Conservation (phyloP, 2,888 invertebrate genomes). For the Calliscelio sp. region DNA sequence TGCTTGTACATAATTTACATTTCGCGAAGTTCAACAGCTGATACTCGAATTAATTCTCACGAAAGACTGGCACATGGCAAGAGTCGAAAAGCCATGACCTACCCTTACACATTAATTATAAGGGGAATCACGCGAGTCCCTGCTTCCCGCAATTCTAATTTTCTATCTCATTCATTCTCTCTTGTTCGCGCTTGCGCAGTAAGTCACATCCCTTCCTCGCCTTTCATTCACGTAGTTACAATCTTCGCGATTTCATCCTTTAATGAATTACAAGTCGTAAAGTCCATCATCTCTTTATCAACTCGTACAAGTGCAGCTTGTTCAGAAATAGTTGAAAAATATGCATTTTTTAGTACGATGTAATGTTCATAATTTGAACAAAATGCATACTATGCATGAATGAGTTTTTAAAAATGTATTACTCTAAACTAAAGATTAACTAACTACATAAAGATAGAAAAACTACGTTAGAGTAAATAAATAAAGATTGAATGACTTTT, state of each 20-base stretch:
- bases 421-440: no score
- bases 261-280: slow-evolving; percentile 60
- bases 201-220: slow-evolving; percentile 67
- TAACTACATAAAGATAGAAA: no score
- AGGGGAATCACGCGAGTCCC: slow-evolving; percentile 81
- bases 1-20: not conserved
- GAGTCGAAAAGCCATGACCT: slow-evolving; percentile 81
- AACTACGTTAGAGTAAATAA: no score
- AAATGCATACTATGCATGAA: no score
- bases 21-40: slow-evolving; percentile 79
- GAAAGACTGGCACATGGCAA: slow-evolving; percentile 61
- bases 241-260: slow-evolving; percentile 59
- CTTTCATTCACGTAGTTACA: slow-evolving; percentile 71
- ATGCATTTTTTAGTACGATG: no score
- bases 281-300: slow-evolving; percentile 40
- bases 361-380: no score
- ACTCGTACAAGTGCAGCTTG: slow-evolving; percentile 20
- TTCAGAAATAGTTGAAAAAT: not conserved
- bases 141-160: slow-evolving; percentile 76
- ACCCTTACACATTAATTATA: slow-evolving; percentile 86
- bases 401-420: no score
- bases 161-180: slow-evolving; percentile 76
- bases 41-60: slow-evolving; percentile 83
- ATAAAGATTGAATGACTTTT: no score
- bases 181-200: slow-evolving; percentile 73